Evolutionary conservation across 2,888 invertebrate species (phyloP).

Genomic region (Mesochorus sp.): DNA sequence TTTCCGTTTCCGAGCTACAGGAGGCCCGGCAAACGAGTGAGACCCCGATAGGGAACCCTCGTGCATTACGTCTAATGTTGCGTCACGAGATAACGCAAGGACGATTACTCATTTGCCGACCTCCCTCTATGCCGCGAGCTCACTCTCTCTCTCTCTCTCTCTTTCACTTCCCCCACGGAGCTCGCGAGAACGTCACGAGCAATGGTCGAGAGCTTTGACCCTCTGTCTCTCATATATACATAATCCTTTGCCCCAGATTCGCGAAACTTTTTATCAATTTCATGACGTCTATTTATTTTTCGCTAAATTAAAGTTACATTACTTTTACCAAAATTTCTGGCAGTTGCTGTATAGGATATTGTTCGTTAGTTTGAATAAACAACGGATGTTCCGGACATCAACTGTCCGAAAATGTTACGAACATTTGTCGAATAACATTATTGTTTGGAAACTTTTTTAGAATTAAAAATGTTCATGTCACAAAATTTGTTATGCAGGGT

Average conservation of each 20-base stretch:
- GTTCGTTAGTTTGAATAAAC: no score
- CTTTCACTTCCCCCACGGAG: not conserved
- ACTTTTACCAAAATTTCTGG: no score
- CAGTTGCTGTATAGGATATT: no score
- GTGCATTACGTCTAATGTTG: slow-evolving; percentile 66
- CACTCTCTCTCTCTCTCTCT: slow-evolving; percentile 9
- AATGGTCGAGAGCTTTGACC: not conserved
- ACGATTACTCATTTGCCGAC: slow-evolving; percentile 68
- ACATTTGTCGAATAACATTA: no score
- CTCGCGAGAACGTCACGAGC: not conserved
- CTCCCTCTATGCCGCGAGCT: no score
- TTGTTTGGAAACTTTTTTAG: no score
- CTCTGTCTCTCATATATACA: not conserved
- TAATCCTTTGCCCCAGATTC: not conserved
- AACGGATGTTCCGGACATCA: no score
- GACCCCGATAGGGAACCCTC: slow-evolving; percentile 58
- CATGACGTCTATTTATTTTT: no score
- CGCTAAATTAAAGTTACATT: no score
- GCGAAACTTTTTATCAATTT: not conserved
- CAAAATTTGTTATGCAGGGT: no score
- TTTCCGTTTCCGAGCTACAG: slow-evolving; percentile 60
- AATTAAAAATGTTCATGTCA: no score
- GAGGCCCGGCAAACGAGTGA: slow-evolving; percentile 41
- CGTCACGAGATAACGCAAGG: slow-evolving; percentile 68
- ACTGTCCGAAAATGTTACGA: no score